phyloP scores from a whole-genome alignment of 2,797 vertebrate genomes.

The Acridotheres tristis region DNA sequence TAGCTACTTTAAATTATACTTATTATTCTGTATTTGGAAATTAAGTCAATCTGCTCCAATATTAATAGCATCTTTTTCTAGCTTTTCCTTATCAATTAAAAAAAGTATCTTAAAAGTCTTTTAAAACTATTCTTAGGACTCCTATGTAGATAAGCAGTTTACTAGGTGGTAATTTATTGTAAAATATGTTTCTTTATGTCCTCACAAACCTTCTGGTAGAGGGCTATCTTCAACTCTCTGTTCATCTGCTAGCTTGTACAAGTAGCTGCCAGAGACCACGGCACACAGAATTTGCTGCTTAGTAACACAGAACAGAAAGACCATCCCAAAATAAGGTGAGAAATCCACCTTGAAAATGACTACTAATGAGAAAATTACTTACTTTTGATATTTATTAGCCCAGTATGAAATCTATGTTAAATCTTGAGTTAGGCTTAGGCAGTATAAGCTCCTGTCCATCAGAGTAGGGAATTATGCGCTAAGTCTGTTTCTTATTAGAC shows the following conservation, averaged over 20 bases:
- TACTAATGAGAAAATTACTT: not conserved
- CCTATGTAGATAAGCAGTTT: not conserved
- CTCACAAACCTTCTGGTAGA: not conserved
- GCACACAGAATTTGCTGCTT: not conserved
- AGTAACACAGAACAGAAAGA: not conserved
- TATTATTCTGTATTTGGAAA: not conserved
- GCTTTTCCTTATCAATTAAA: not conserved
- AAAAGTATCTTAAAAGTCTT: not conserved
- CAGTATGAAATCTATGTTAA: not conserved
- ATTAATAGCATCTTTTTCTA: not conserved
- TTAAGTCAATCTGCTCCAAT: not conserved
- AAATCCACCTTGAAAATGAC: not conserved
- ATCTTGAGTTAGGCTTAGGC: not conserved
- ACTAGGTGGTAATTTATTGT: not conserved
- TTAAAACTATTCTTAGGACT: not conserved
- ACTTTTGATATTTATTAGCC: not conserved
- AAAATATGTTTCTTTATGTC: not conserved
- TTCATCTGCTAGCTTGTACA: rapidly evolving
- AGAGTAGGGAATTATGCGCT: not conserved
- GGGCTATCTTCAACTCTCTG: not conserved
- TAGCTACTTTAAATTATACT: not conserved
- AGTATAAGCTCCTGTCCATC: not conserved
- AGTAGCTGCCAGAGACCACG: not conserved
- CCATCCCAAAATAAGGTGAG: not conserved
- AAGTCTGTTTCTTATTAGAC: not conserved